Evolutionary conservation across 1,140 invertebrate genomes (phyloP), one percentile per base, ranked within the genome.

Genomic region (Sycophila sp.): DNA sequence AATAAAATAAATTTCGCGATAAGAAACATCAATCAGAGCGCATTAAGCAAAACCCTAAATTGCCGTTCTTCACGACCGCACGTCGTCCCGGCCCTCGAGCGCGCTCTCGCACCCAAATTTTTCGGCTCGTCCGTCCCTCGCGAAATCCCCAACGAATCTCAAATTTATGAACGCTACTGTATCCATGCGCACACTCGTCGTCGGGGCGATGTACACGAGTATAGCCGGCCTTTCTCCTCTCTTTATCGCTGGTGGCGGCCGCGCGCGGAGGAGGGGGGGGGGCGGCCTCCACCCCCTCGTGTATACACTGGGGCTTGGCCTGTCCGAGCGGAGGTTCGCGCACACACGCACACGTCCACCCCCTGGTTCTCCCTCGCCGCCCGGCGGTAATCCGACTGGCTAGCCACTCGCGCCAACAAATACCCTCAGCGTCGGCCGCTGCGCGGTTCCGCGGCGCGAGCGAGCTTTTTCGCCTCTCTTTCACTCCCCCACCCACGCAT

Each of bases 321-420:
- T 47, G 42, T 47, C 42, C 42, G 24, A 15, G 38, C 58, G 51
- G n/a, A 28, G 13, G 42, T 45, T 17, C 62, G 19, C 64, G 71
- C 72, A 36, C 65, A 67, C 64, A 72, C 69, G 74, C 72, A 72
- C 71, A 62, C 63, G 64, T 67, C 73, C 73, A 64, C 74, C 67
- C 74, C 67, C 11, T 73, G 74, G 67, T 75, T 75, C 74, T 76
- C 72, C 65, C 68, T 71, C 77, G 73, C 42, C 22, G 58, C 38
- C 47, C 63, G 63, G 83, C 82, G 83, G 83, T 85, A 85, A 85
- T 85, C 85, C 82, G 84, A 85, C 83, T 85, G 85, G 83, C 81
- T 85, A 83, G 83, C 85, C 82, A 82, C 83, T 84, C 83, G 81
- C 83, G 83, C 84, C 82, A 83, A 85, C 83, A 85, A 85, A 84